Percentiles rank a stretch among this genome's conserved stretches.
These are phyloP conservation scores for Amphibalanus amphitrite DNA, from an alignment of 1,140 invertebrate genomes.

Conservation along the genomic window DNA sequence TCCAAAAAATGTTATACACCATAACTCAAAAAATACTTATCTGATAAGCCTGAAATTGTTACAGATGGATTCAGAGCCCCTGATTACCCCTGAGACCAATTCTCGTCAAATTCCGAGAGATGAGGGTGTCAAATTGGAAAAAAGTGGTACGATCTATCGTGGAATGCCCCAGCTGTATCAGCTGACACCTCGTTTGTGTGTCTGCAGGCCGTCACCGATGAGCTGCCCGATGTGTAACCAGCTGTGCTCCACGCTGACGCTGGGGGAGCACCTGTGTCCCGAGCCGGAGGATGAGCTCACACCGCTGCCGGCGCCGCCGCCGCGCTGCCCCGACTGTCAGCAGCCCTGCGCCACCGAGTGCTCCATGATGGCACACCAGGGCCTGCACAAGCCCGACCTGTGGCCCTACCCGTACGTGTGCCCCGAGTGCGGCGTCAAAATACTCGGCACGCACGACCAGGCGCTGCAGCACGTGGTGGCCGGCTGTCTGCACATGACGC, in stretches of 20 bases:
- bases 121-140: no score
- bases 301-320: neutral
- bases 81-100: no score
- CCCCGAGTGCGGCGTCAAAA: neutral
- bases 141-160: no score
- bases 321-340: constrained; percentile 3
- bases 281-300: neutral
- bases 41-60: no score
- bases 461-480: neutral
- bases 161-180: no score
- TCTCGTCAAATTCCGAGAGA: no score
- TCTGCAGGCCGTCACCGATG: neutral
- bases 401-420: constrained; percentile 2
- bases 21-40: no score
- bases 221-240: constrained; percentile 2
- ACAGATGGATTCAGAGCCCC: no score
- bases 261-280: neutral
- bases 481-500: neutral
- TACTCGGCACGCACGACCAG: neutral
- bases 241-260: neutral
- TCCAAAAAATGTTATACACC: no score
- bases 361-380: neutral
- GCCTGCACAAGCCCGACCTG: constrained; percentile 1
- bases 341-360: neutral
- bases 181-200: neutral